phyloP scores from a whole-genome alignment of 2,113 vertebrate species.

The Dendropsophus ebraccatus region DNA sequence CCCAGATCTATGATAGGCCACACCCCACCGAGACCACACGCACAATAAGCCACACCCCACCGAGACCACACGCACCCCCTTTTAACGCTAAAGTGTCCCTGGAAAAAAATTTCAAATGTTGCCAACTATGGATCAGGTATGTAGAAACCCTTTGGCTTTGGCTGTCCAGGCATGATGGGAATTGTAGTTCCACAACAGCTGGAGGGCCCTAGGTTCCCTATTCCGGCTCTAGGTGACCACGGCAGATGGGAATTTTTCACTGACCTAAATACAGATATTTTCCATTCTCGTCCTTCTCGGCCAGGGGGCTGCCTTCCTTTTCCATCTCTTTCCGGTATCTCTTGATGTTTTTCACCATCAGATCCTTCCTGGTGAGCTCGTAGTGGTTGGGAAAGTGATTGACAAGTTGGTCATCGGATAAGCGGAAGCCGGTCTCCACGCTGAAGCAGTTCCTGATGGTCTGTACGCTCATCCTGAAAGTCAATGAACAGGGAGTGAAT shows the following conservation, averaged over 20 bases:
- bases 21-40: too few species aligned
- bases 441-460: slow-evolving; percentile 96
- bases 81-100: too few species aligned
- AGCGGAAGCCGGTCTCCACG: slow-evolving; percentile 93
- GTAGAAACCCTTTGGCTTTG: too few species aligned
- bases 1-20: too few species aligned
- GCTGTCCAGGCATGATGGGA: too few species aligned
- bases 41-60: too few species aligned
- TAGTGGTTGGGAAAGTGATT: slow-evolving; percentile 99
- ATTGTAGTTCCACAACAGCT: too few species aligned
- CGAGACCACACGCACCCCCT: too few species aligned
- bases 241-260: background rate
- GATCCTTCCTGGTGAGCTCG: slow-evolving; percentile 93
- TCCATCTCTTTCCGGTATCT: slow-evolving; percentile 94
- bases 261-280: slow-evolving; percentile 93
- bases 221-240: too few species aligned
- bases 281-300: slow-evolving; percentile 95
- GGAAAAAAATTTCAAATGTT: too few species aligned
- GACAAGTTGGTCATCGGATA: slow-evolving; percentile 95
- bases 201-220: too few species aligned
- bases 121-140: too few species aligned
- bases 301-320: slow-evolving; percentile 90
- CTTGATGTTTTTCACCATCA: slow-evolving; percentile 99
- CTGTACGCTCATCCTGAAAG: slow-evolving; percentile 94
- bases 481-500: background rate